These are phyloP conservation scores for Microtus montanus DNA, from an alignment of 2,113 vertebrate species.

Conservation along the genomic window DNA sequence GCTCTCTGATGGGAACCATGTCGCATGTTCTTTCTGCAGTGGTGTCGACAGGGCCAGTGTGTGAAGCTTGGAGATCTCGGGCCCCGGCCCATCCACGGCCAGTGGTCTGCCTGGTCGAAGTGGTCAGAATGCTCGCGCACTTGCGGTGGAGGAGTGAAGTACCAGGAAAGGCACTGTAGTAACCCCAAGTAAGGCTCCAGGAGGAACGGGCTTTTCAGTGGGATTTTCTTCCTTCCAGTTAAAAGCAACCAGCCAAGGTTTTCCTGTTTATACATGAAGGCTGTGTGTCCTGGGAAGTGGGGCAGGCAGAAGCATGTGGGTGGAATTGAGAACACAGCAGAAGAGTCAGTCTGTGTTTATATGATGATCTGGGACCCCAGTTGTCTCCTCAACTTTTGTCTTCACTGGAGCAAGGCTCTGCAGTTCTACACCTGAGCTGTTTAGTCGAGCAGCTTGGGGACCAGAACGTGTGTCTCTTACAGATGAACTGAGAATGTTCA, in stretches of 20 bases:
- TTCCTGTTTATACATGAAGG: background rate
- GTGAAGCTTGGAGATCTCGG: slow-evolving; percentile 94
- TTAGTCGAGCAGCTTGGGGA: background rate
- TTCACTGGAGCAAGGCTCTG: background rate
- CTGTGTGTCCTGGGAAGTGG: background rate
- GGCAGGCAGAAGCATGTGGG: background rate
- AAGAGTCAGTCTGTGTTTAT: no score
- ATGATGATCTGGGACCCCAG: background rate
- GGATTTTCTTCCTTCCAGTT: background rate
- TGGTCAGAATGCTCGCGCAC: slow-evolving; percentile 97
- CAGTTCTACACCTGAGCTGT: background rate
- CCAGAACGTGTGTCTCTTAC: background rate
- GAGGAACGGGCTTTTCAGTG: background rate
- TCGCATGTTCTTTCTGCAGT: slow-evolving; percentile 86
- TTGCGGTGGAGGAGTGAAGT: slow-evolving; percentile 93
- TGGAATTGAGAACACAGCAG: background rate
- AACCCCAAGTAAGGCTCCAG: slow-evolving; percentile 92
- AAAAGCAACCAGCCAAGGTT: background rate
- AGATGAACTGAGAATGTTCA: background rate
- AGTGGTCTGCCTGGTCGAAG: slow-evolving; percentile 94
- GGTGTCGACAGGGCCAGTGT: slow-evolving; percentile 97
- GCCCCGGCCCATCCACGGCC: slow-evolving; percentile 92
- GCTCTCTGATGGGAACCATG: slow-evolving; percentile 48
- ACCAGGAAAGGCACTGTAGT: slow-evolving; percentile 93
- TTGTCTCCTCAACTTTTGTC: background rate